Base-by-base conservation (phyloP, 2,113 vertebrate species). In the Gnathonemus longibarbis region DNA sequence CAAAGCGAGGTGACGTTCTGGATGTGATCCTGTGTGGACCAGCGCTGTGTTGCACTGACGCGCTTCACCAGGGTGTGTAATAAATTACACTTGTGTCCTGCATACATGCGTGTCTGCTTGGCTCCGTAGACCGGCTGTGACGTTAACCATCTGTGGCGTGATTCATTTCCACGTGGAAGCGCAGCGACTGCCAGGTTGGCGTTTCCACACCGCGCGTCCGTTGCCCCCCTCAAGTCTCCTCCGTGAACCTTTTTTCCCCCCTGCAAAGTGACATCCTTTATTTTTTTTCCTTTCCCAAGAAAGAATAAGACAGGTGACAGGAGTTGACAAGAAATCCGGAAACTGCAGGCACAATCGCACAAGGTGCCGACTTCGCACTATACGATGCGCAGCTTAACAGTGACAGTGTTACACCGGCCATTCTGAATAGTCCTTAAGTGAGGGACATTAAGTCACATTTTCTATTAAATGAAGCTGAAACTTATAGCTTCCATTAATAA, bases 131-230 rank as follows among this genome's bases (percentile, higher is more conserved):
- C 92, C 21, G 27, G 93, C 92, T 92, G 92, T 92, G 95, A 95
- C 94, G 89, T 93, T 93, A 94, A 95, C 95, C 95, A 95, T 95
- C 95, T 96, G 95, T 91, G 88, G 89, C 91, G 91, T 95, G 95
- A 95, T 95, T 95, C 94, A 95, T 94, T 50, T 27, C n/a, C 84
- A 52, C 85, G 31, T 27, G 13, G 19, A 93, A 92, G 92, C 95
- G 92, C 95, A 94, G 94, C 94, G 94, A 95, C 94, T 91, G 91
- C 93, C 90, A 92, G 89, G 92, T 92, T 42, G 93, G 91, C 91
- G 46, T 92, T 91, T 91, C 86, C 89, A 92, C 93, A 92, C 92
- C 3, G 11, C 31, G n/a, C 27, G 66, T 74, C 66, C 10, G n/a
- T 35, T 35, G 31, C 5, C 92, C 92, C 74, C 15, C 83, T 84